Evolutionary conservation across 2,113 vertebrate species (phyloP).

Genomic region (Telmatochromis brachygnathus): DNA sequence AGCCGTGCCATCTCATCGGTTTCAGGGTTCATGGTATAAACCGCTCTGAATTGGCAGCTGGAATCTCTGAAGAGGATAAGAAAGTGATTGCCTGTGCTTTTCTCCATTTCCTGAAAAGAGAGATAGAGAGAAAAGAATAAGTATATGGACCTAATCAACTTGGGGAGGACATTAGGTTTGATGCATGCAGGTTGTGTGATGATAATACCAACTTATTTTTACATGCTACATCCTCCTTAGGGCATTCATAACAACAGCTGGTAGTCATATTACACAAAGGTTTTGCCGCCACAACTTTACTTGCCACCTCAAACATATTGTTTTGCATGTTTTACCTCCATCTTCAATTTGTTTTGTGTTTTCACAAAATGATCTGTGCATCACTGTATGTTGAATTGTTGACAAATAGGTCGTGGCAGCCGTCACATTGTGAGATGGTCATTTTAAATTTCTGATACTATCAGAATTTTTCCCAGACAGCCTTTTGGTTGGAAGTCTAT

Average conservation of each 20-base stretch:
- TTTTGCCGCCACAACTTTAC: not conserved
- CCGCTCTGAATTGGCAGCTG: constrained; percentile 87
- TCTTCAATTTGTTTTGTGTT: not conserved
- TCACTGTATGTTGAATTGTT: not conserved
- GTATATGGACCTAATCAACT: not conserved
- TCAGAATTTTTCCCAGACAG: not conserved
- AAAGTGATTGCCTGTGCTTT: constrained; percentile 85
- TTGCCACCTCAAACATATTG: not conserved
- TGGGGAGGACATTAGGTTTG: not conserved
- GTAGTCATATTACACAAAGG: not conserved
- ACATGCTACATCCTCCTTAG: not conserved
- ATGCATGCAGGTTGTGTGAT: not conserved
- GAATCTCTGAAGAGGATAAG: constrained; percentile 88
- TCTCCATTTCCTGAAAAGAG: constrained; percentile 80
- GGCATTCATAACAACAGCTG: not conserved
- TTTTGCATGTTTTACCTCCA: not conserved
- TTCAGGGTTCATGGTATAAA: constrained; percentile 83
- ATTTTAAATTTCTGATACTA: not conserved
- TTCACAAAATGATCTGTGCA: not conserved
- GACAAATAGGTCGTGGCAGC: not conserved
- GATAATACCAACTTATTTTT: not conserved
- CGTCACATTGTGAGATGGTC: not conserved
- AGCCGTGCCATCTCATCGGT: constrained; percentile 81
- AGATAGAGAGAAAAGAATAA: not conserved
- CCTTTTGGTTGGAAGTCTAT: not conserved